Evolutionary conservation across 2,888 invertebrate species (phyloP).

Genomic region (Pachydiplax longipennis): DNA sequence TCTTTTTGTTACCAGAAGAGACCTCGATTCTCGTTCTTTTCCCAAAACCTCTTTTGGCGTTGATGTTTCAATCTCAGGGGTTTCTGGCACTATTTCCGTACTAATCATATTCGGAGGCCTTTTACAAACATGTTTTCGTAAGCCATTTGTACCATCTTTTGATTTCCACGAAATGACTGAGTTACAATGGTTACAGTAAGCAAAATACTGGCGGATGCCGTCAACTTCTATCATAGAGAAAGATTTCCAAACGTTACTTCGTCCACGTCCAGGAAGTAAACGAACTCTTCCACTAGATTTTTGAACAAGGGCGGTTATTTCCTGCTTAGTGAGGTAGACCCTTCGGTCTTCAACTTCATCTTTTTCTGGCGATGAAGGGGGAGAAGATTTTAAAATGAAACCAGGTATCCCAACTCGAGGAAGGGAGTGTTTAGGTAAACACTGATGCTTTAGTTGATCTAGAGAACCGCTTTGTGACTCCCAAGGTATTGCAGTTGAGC

Average conservation of each 20-base stretch:
- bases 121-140: background rate
- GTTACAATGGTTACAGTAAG: background rate
- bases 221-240: conserved; percentile 1
- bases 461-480: background rate
- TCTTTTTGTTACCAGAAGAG: background rate
- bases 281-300: background rate
- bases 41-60: background rate
- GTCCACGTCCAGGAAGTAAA: background rate
- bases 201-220: background rate
- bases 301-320: background rate
- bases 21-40: background rate
- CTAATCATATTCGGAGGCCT: background rate
- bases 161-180: background rate
- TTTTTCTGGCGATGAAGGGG: background rate
- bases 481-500: background rate
- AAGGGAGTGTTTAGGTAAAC: background rate
- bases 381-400: background rate
- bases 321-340: background rate
- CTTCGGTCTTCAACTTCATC: background rate
- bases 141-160: background rate
- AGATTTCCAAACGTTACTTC: background rate
- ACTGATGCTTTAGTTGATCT: background rate
- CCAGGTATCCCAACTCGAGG: background rate
- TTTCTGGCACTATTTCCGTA: background rate
- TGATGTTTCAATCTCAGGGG: background rate